Evolutionary conservation across 2,797 vertebrate species (phyloP), one percentile per base, ranked within the genome.

Genomic region (Rhabdophis nuchalis): DNA sequence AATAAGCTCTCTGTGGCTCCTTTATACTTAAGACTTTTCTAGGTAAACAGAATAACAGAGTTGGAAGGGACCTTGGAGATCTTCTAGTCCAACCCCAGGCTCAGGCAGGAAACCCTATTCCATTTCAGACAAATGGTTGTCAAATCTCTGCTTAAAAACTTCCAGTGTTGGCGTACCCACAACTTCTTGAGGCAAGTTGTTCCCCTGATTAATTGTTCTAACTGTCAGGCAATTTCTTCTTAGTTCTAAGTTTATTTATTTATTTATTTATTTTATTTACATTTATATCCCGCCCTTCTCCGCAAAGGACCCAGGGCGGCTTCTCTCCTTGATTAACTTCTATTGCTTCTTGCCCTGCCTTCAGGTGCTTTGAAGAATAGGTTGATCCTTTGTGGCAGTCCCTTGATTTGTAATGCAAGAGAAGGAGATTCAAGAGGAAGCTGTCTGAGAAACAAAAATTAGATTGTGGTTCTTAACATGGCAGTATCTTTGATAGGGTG

Each of bases 21-120:
- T 94, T 91, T 20, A 89, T 68, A 64, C 27, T 58, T 77, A 88
- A 88, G 53, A 54, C 27, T 20, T 89, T 89, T 89, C 46, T 32
- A 61, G 53, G 61, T 27, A 32, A 89, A 89, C 61, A 68, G 14
- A 18, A 68, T 32, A 68, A 64, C 29, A 68, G 64, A 68, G 1
- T 32, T 68, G n/a, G n/a, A 68, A 68, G 64, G n/a, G 14, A 32
- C 5, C 14, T 32, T 68, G 14, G n/a, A 68, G 14, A 32, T 68
- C n/a, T n/a, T 68, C n/a, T 68, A 68, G 64, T 68, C 64, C 64
- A 68, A 64, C 13, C 11, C n/a, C 64, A 13, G 16, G n/a, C 64
- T 68, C 64, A 68, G 64, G 5, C 64, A 68, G 64, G n/a, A 68
- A 61, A 32, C n/a, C 2, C 64, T 68, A 32, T 72, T 36, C 32